Base-by-base conservation (phyloP, 2,113 vertebrate species). In the Myocastor coypus region DNA sequence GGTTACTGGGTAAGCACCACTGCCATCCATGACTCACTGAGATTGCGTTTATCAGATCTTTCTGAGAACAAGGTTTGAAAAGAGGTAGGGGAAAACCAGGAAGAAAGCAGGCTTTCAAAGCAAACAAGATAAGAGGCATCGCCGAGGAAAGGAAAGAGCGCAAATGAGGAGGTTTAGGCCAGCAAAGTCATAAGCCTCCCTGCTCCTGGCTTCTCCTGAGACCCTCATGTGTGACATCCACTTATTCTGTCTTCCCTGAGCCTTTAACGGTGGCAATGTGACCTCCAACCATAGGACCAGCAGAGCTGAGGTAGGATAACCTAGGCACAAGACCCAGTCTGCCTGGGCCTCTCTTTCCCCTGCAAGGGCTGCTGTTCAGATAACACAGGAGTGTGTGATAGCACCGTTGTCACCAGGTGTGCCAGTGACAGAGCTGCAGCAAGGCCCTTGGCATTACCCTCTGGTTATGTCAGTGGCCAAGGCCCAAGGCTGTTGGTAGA, bases 381-480 rank as follows among this genome's bases (percentile, higher is more conserved):
- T 5, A 64, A 78, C 9, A 13, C 13, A 32, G 19, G 0, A 8
- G 50, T 0, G 0, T 5, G 19, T 17, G 40, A 20, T 16, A 19
- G 55, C n/a, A 20, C 19, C 34, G 2, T 2, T 16, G 2, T n/a
- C 5, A 32, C 26, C 57, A 37, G 63, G 26, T 3, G 22, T 7
- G 5, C 0, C 16, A 2, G 4, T 30, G 26, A 28, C 1, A 3
- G 37, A 61, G 6, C 2, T 2, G 32, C 0, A 2, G 32, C 12
- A 11, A 2, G 1, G 37, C 78, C 13, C 7, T 69, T 30, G 16
- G 71, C 20, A 17, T 52, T 24, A 6, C 69, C 19, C 20, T 17
- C 32, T 3, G 50, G 19, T 40, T 22, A 26, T 11, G 63, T 59
- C 59, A 22, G 22, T 12, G 46, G 17, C 2, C 59, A 32, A 22